These are phyloP conservation scores for Hemiprocne comata DNA, from an alignment of 2,113 vertebrate species.

Conservation along the genomic window DNA sequence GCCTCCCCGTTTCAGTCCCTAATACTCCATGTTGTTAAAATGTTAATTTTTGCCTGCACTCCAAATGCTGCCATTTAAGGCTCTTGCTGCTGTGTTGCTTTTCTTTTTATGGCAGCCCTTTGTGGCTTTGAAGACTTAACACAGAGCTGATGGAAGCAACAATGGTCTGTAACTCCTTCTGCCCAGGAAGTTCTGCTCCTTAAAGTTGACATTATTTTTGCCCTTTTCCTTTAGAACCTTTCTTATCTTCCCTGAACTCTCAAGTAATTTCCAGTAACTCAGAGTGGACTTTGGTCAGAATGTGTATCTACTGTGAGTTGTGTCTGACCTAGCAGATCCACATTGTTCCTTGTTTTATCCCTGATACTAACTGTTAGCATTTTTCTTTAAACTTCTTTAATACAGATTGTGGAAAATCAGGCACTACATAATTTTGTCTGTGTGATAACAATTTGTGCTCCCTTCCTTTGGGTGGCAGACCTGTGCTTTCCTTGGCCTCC, in stretches of 20 bases:
- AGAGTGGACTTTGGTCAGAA: not conserved
- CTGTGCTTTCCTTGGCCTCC: not conserved
- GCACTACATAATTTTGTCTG: not conserved
- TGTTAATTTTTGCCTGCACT: not conserved
- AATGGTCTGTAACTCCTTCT: not conserved
- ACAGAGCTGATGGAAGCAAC: not conserved
- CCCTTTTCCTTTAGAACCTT: not conserved
- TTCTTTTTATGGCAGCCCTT: not conserved
- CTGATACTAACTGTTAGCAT: not conserved
- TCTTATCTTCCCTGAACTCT: not conserved
- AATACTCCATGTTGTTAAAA: accelerated
- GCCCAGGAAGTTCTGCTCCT: not conserved
- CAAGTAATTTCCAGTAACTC: not conserved
- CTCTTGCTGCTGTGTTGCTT: not conserved
- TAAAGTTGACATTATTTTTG: not conserved
- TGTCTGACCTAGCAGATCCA: not conserved
- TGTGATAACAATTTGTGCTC: not conserved
- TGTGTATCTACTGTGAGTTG: accelerated
- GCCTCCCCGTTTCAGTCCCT: not conserved
- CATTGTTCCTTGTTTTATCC: not conserved
- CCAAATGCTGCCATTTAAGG: not conserved
- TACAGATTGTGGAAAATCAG: accelerated
- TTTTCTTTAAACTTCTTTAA: not conserved
- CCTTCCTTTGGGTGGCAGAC: slow-evolving; percentile 47
- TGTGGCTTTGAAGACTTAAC: not conserved